These are phyloP conservation scores for Melikaiella ostensackeni DNA, from an alignment of 2,888 invertebrate genomes.

Conservation along the genomic window DNA sequence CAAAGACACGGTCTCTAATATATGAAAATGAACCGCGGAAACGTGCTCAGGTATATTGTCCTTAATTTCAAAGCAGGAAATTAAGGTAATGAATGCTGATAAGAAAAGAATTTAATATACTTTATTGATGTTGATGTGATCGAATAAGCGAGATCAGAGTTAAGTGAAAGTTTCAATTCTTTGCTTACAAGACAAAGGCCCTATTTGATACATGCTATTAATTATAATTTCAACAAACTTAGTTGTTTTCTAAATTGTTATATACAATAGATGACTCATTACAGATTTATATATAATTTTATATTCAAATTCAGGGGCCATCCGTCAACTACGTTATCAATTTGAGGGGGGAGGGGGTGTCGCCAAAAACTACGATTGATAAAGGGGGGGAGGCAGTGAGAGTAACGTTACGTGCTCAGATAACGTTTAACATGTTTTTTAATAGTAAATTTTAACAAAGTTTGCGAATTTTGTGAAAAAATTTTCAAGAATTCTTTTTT, in stretches of 20 bases:
- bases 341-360: no score
- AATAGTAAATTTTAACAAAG: no score
- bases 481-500: no score
- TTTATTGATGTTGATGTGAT: slow-evolving; percentile 32
- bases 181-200: slow-evolving; percentile 17
- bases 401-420: no score
- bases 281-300: no score
- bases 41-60: slow-evolving; percentile 28
- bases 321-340: no score
- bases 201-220: not conserved
- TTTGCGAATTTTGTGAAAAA: no score
- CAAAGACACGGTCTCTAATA: slow-evolving; percentile 27
- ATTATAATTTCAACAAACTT: not conserved
- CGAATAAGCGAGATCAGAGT: slow-evolving; percentile 20
- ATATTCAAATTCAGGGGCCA: no score
- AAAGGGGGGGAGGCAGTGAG: no score
- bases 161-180: slow-evolving; percentile 32
- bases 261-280: not conserved
- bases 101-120: slow-evolving; percentile 35
- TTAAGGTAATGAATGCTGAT: slow-evolving; percentile 25
- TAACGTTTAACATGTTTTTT: no score
- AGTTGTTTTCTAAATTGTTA: not conserved
- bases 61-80: slow-evolving; percentile 33
- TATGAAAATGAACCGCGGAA: slow-evolving; percentile 32
- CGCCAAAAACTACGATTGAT: no score